Conservation (phyloP, 2,797 vertebrate genomes). For the Micropoecilia bifurca region DNA sequence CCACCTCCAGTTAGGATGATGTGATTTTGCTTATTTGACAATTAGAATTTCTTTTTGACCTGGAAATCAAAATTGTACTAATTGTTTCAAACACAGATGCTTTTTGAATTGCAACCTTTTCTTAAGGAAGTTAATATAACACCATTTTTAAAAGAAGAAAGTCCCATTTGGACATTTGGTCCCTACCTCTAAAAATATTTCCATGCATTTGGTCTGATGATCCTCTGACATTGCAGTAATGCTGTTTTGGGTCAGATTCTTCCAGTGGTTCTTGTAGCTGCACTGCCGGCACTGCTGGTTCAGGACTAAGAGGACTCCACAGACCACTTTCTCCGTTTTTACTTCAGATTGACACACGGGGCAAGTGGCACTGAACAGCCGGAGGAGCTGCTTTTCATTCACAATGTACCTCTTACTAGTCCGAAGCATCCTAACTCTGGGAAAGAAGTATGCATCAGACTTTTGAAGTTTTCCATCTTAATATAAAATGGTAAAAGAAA, state of each 20-base stretch:
- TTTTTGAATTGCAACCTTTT: background rate
- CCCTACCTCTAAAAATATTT: slow-evolving; percentile 15
- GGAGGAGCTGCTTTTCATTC: slow-evolving; percentile 49
- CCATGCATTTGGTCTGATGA: slow-evolving; percentile 9
- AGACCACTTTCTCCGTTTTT: slow-evolving; percentile 39
- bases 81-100: background rate
- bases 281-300: slow-evolving; percentile 46
- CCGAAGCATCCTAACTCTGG: slow-evolving; percentile 28
- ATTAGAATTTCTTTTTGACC: background rate
- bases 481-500: background rate
- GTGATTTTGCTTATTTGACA: background rate
- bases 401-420: slow-evolving; percentile 37
- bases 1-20: background rate
- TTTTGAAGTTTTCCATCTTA: background rate
- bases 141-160: background rate
- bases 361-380: slow-evolving; percentile 45
- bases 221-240: slow-evolving; percentile 13
- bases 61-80: background rate
- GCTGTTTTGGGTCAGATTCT: slow-evolving; percentile 30
- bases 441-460: background rate
- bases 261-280: slow-evolving; percentile 50
- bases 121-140: background rate
- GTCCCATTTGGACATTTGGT: background rate
- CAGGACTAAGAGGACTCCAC: slow-evolving; percentile 34
- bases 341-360: slow-evolving; percentile 40